These are phyloP conservation scores for Phrynosoma platyrhinos DNA, from an alignment of 2,113 vertebrate genomes.

Conservation along the genomic window DNA sequence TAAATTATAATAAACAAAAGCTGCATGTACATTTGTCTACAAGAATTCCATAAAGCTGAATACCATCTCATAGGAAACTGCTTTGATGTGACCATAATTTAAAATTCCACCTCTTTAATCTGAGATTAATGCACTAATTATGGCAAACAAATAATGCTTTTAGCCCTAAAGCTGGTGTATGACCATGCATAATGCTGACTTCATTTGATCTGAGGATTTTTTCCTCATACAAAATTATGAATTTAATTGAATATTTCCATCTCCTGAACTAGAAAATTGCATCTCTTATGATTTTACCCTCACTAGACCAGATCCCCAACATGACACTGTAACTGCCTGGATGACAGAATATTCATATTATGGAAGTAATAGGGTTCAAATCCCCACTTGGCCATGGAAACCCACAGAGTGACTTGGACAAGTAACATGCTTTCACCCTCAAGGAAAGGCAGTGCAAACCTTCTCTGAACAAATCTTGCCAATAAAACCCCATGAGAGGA, in stretches of 20 bases:
- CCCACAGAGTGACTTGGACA: too few relatives aligned
- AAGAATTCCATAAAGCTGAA: background rate
- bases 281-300: background rate
- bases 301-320: background rate
- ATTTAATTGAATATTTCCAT: background rate
- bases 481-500: too few relatives aligned
- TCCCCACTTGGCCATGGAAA: too few relatives aligned
- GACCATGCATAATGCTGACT: background rate
- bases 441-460: too few relatives aligned
- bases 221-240: too few relatives aligned
- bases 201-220: background rate
- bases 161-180: background rate
- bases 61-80: background rate
- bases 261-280: background rate
- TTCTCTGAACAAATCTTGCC: too few relatives aligned
- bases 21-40: background rate
- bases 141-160: background rate
- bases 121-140: background rate
- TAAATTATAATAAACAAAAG: background rate
- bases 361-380: background rate
- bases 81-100: background rate
- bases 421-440: too few relatives aligned
- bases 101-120: constrained; percentile 2
- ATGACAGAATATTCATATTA: background rate
- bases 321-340: background rate